Conservation (phyloP, 2,113 vertebrate genomes). For the Mus spicilegus region DNA sequence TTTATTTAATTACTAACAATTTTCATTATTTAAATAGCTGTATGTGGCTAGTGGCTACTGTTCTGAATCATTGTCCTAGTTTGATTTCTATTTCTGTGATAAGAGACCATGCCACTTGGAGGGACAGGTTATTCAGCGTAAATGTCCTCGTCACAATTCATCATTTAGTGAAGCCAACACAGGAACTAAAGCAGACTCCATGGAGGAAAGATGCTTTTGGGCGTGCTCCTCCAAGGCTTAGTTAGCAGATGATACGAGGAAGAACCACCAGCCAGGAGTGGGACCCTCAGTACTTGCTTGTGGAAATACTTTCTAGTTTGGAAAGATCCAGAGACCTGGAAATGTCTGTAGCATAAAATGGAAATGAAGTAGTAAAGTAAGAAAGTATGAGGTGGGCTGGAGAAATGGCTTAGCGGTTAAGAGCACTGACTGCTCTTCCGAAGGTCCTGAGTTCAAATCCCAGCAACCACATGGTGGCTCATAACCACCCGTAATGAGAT, state of each 20-base stretch:
- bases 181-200: background rate
- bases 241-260: background rate
- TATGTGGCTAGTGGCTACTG: conserved; percentile 8
- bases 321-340: conserved; percentile 45
- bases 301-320: conserved; percentile 3
- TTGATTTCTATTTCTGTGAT: background rate
- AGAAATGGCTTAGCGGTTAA: too few species aligned
- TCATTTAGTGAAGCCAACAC: background rate
- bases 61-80: background rate
- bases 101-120: background rate
- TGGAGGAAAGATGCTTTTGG: background rate
- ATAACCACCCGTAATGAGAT: too few species aligned
- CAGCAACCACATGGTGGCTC: too few species aligned
- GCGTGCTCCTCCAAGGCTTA: background rate
- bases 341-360: background rate
- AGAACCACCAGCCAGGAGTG: background rate
- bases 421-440: too few species aligned
- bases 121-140: background rate
- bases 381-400: background rate
- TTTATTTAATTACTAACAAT: background rate
- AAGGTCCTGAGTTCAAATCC: too few species aligned
- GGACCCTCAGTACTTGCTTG: background rate
- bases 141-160: background rate
- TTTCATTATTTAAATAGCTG: conserved; percentile 25
- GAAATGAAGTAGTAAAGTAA: conserved; percentile 33